A percentile compares a stretch with the other conserved stretches of the same genome.
phyloP scores from a whole-genome alignment of 2,797 vertebrate species.

The Sibirionetta formosa region DNA sequence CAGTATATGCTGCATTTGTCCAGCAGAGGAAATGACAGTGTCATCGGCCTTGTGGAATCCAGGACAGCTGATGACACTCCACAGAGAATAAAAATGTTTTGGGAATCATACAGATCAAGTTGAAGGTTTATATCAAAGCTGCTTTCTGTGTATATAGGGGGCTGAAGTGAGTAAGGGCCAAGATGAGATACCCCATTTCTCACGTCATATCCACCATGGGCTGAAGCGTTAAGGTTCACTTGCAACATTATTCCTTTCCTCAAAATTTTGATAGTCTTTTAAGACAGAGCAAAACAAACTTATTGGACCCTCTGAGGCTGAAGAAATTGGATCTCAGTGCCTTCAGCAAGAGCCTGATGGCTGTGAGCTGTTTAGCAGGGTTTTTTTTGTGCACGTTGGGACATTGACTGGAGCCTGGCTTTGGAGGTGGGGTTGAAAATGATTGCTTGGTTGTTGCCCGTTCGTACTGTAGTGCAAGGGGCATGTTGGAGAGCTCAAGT shows the following conservation, averaged over 20 bases:
- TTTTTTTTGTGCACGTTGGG: not conserved
- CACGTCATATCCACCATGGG: not conserved
- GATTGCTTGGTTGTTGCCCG: not conserved
- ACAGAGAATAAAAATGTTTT: not conserved
- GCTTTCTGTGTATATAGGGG: not conserved
- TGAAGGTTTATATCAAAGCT: not conserved
- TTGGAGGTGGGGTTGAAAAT: not conserved
- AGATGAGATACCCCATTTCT: not conserved
- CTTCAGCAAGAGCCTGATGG: not conserved
- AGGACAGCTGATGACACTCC: not conserved
- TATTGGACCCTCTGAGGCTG: not conserved
- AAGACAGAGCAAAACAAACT: not conserved
- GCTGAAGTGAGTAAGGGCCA: not conserved
- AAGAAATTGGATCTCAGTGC: not conserved
- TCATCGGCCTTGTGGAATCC: not conserved
- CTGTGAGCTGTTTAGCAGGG: not conserved
- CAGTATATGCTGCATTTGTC: not conserved
- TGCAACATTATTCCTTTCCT: not conserved
- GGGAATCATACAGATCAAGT: rapidly evolving
- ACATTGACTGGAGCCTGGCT: not conserved
- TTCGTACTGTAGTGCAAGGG: not conserved
- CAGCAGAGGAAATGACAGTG: not conserved
- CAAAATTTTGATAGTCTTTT: not conserved
- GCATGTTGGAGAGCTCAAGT: not conserved
- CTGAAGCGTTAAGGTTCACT: not conserved